Base-by-base conservation (phyloP, 2,113 vertebrate genomes). In the Delphinapterus leucas region DNA sequence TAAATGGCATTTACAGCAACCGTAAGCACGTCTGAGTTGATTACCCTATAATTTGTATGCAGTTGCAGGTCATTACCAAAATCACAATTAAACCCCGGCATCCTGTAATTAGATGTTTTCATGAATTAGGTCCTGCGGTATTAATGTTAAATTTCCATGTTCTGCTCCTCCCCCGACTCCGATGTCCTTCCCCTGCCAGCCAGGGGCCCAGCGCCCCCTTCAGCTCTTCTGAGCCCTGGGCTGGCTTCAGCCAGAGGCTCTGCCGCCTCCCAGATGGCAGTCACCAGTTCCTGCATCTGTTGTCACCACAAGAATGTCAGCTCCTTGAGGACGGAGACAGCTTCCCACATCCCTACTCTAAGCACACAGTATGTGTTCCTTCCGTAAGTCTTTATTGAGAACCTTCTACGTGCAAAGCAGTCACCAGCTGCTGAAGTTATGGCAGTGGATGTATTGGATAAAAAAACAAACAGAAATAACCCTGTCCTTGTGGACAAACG, bases 11-110 rank as follows among this genome's bases (percentile, higher is more conserved):
- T 91, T 67, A 73, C 8, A 47, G 90, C 83, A 88, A 79, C 97
- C 68, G 74, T 41, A 38, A 93, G 95, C 93, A 58, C 17, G 2
- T 31, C 65, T 2, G 77, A 77, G 95, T 23, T 91, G 96, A 94
- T 97, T n/a, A 77, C 95, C 95, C 97, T 95, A 55, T 96, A 97
- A 98, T 97, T 94, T 97, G 97, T 97, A 92, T 33, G 60, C 89
- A 92, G 95, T 97, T 96, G 92, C 93, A 90, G 97, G 92, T 96
- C 96, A 93, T 97, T 97, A 96, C 92, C 60, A 38, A 96, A 95
- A 93, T 93, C 47, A 93, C 96, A 96, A 92, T 97, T 95, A 97
- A 96, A 88, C n/a, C 10, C 31, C 7, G 25, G 74, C 92, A 96
- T 95, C 94, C 95, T 88, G 41, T 97, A 92, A 97, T 97, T 93